These are phyloP conservation scores for Ataeniobius toweri DNA, from an alignment of 2,797 vertebrate species.

Conservation along the genomic window DNA sequence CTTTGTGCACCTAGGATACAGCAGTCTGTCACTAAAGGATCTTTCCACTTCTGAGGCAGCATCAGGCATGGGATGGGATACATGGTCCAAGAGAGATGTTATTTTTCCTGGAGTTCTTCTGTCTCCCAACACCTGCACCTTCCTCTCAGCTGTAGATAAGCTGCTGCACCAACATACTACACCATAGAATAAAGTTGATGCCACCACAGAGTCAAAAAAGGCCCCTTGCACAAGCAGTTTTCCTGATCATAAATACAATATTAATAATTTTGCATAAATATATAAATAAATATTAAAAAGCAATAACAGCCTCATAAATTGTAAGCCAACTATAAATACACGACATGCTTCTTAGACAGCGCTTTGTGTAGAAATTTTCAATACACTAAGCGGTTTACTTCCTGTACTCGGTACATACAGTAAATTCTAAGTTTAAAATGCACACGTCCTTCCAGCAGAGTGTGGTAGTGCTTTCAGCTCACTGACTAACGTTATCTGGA, in stretches of 20 bases:
- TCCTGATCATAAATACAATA: conserved; percentile 29
- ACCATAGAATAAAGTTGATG: no score
- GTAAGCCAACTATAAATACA: conserved; percentile 24
- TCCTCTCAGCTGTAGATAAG: no score
- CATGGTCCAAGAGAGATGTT: no score
- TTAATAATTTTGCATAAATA: conserved; percentile 31
- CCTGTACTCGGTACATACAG: conserved; percentile 73
- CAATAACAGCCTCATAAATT: conserved; percentile 8
- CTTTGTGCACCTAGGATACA: no score
- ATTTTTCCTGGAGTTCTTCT: no score
- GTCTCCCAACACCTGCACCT: no score
- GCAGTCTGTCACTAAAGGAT: no score
- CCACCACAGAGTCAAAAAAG: no score
- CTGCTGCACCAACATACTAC: no score
- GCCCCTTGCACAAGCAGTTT: background rate
- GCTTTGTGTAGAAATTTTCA: conserved; percentile 47
- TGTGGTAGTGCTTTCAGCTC: background rate
- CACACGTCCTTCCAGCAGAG: conserved; percentile 12
- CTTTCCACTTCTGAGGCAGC: no score
- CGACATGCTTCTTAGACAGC: conserved; percentile 4
- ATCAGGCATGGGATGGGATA: no score
- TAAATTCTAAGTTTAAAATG: conserved; percentile 16
- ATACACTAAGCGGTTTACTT: conserved; percentile 27
- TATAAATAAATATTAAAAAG: conserved; percentile 42
- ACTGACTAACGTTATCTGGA: background rate